Conservation (phyloP, 2,888 invertebrate genomes). For the Leptinotarsa juncta region DNA sequence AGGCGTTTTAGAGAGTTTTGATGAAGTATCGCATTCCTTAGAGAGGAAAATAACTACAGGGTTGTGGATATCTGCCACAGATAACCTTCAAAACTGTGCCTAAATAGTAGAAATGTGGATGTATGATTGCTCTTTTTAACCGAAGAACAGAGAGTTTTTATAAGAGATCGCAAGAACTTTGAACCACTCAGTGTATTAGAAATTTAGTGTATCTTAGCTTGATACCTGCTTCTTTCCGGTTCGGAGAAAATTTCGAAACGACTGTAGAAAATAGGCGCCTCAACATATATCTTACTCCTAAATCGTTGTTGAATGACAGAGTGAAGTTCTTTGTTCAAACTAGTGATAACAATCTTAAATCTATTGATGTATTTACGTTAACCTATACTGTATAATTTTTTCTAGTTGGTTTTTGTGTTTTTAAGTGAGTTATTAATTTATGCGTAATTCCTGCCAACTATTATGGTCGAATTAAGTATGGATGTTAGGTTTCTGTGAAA, state of each 20-base stretch:
- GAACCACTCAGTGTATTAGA: slow-evolving; percentile 8
- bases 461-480: slow-evolving; percentile 44
- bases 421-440: slow-evolving; percentile 39
- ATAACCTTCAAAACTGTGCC: slow-evolving; percentile 17
- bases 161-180: slow-evolving; percentile 6
- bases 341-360: background rate
- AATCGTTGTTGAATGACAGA: background rate
- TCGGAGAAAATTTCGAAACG: background rate
- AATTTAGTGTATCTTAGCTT: slow-evolving; percentile 3
- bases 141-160: slow-evolving; percentile 11
- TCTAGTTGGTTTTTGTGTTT: slow-evolving; percentile 46
- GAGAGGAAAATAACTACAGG: slow-evolving; percentile 12
- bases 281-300: background rate
- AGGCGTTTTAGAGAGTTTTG: background rate
- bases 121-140: slow-evolving; percentile 8
- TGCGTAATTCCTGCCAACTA: slow-evolving; percentile 46
- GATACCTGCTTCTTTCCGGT: background rate
- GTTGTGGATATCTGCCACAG: slow-evolving; percentile 11
- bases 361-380: slow-evolving; percentile 3
- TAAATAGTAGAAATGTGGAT: slow-evolving; percentile 6
- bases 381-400: slow-evolving; percentile 10
- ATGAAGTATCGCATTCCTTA: slow-evolving; percentile 2
- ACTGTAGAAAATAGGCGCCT: slow-evolving; percentile 5
- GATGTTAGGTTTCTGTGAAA: slow-evolving; percentile 45
- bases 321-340: background rate